These are phyloP conservation scores for Martes martes DNA, from an alignment of 2,113 vertebrate species.

Conservation along the genomic window DNA sequence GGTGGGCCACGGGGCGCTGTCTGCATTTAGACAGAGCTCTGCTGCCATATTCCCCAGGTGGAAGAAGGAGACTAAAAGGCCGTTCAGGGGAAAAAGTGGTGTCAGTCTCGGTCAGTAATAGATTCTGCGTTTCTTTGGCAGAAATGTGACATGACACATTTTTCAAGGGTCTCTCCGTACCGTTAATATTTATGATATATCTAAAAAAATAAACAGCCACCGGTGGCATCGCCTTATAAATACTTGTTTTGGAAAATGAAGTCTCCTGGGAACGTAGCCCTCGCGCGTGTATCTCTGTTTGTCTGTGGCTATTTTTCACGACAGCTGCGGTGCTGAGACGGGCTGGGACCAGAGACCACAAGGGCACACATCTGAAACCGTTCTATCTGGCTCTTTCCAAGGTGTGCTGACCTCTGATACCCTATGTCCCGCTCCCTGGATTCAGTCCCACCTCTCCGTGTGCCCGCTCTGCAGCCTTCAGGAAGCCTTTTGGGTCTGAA, in stretches of 20 bases:
- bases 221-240: slow-evolving; percentile 72
- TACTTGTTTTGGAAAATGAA: slow-evolving; percentile 54
- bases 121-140: slow-evolving; percentile 68
- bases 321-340: rapidly evolving
- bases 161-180: slow-evolving; percentile 67
- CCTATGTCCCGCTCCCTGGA: rapidly evolving
- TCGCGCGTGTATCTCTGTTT: not conserved
- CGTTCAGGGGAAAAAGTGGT: not conserved
- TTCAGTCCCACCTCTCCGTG: too few relatives aligned
- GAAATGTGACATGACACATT: slow-evolving; percentile 70
- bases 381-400: not conserved
- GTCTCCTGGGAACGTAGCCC: not conserved
- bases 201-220: slow-evolving; percentile 63
- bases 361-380: not conserved
- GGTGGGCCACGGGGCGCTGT: not conserved
- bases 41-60: not conserved
- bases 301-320: not conserved
- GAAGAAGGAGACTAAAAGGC: not conserved
- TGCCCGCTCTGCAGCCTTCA: not conserved
- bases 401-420: not conserved
- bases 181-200: slow-evolving; percentile 77
- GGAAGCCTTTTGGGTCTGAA: not conserved
- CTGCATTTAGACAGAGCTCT: not conserved
- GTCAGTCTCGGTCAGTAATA: slow-evolving; percentile 25
- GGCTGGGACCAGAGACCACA: not conserved